Evolutionary conservation across 2,113 vertebrate species (phyloP).

Genomic region (Thunnus thynnus): DNA sequence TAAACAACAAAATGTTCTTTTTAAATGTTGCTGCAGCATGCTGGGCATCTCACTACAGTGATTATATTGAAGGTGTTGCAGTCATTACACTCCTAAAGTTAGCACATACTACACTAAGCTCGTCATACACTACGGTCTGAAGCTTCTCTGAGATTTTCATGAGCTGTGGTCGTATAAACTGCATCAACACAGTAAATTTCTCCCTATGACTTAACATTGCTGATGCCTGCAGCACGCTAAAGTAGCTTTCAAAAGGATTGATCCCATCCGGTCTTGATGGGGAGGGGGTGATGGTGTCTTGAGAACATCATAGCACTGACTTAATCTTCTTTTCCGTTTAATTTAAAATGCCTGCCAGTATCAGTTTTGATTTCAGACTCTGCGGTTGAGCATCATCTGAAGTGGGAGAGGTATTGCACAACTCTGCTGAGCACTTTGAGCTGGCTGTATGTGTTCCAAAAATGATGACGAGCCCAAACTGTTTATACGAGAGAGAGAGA

Average conservation of each 20-base stretch:
- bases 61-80: not conserved
- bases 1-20: not conserved
- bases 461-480: not conserved
- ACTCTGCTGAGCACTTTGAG: not conserved
- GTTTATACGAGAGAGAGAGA: too few species aligned
- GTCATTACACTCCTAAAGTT: not conserved
- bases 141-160: not conserved
- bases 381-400: not conserved
- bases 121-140: not conserved
- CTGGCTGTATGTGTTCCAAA: not conserved
- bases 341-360: conserved; percentile 17
- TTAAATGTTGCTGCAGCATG: not conserved
- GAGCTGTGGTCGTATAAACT: not conserved
- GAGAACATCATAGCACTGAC: conserved; percentile 14
- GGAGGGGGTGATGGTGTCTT: not conserved
- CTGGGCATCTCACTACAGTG: not conserved
- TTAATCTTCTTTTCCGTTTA: conserved; percentile 30
- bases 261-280: conserved; percentile 3
- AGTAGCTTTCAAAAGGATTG: not conserved
- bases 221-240: conserved; percentile 5
- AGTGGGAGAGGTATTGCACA: not conserved
- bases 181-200: not conserved
- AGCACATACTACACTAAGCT: not conserved
- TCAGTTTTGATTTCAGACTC: not conserved
- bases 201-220: not conserved